These are phyloP conservation scores for Unio delphinus DNA, from an alignment of 2,888 invertebrate genomes.

Conservation along the genomic window DNA sequence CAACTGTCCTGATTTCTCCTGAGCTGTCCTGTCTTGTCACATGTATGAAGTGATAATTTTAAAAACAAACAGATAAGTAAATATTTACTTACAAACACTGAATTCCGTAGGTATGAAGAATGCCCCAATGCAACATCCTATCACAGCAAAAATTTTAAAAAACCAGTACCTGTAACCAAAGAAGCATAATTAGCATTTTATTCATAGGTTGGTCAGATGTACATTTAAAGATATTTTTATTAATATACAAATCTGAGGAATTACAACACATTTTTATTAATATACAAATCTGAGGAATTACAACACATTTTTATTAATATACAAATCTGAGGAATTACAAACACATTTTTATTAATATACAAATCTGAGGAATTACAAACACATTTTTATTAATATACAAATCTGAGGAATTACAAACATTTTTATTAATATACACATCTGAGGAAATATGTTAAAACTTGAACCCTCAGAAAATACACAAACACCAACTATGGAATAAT, in stretches of 20 bases:
- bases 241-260: background rate
- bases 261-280: background rate
- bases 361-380: background rate
- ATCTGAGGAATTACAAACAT: background rate
- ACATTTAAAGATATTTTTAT: background rate
- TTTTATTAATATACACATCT: background rate
- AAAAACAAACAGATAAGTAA: conserved; percentile 3
- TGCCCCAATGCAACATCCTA: conserved; percentile 68
- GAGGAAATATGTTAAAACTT: background rate
- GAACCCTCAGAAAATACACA: background rate
- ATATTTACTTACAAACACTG: conserved; percentile 63
- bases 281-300: background rate
- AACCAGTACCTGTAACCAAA: conserved; percentile 65
- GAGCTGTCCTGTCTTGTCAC: too few species aligned
- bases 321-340: background rate
- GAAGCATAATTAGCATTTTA: background rate
- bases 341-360: background rate
- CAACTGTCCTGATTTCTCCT: too few species aligned
- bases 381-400: background rate
- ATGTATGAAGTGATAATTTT: too few species aligned
- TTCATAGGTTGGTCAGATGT: background rate
- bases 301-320: background rate
- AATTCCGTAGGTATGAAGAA: conserved; percentile 70
- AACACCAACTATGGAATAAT: too few species aligned
- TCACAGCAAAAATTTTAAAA: conserved; percentile 67